These are phyloP conservation scores for Lucilia sericata DNA, from an alignment of 1,140 invertebrate genomes.

Conservation along the genomic window DNA sequence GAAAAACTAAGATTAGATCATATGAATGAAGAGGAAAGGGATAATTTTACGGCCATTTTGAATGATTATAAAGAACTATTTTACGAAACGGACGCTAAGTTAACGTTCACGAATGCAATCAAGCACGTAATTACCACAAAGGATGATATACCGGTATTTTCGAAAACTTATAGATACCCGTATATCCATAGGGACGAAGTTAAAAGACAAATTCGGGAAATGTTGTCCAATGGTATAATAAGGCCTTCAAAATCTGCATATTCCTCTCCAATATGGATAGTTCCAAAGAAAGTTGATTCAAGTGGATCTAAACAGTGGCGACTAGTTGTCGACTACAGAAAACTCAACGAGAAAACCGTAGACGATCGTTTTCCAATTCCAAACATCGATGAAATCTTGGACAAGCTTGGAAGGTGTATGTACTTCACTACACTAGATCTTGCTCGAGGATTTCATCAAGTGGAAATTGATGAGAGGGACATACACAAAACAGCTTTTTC, in stretches of 20 bases:
- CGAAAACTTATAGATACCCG: conserved; percentile 60
- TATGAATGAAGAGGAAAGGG: no score
- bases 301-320: conserved; percentile 65
- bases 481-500: conserved; percentile 48
- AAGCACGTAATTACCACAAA: conserved; percentile 57
- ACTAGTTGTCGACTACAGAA: conserved; percentile 65
- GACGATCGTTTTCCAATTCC: conserved; percentile 69
- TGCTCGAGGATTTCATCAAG: conserved; percentile 62
- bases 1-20: no score
- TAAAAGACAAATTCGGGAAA: conserved; percentile 59
- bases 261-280: conserved; percentile 64
- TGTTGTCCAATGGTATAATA: conserved; percentile 67
- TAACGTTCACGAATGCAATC: not conserved
- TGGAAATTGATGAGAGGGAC: conserved; percentile 45
- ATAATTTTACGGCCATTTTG: no score
- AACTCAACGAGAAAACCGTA: conserved; percentile 63
- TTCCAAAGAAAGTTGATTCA: conserved; percentile 63
- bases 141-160: conserved; percentile 50
- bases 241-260: conserved; percentile 58
- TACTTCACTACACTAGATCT: conserved; percentile 62
- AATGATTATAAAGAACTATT: no score
- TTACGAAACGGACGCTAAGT: no score
- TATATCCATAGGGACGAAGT: conserved; percentile 66
- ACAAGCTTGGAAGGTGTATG: conserved; percentile 56
- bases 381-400: conserved; percentile 65